Evolutionary conservation across 2,888 invertebrate species (phyloP).

Genomic region (Drosophila longiperda): DNA sequence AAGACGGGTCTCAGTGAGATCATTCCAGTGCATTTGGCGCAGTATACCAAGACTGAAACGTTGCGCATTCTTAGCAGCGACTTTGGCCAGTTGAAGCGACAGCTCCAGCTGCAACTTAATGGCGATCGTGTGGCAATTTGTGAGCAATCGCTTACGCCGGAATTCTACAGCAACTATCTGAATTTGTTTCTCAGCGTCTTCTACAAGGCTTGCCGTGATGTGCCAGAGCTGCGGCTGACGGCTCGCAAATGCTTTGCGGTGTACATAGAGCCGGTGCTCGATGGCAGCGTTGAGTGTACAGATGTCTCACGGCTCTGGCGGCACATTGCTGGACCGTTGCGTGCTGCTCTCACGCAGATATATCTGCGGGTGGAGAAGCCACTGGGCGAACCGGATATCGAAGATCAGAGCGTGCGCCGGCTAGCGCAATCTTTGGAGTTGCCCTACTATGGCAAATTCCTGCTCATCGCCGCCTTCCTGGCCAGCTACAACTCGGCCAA

Average conservation of each 20-base stretch:
- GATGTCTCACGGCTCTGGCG: conserved; percentile 92
- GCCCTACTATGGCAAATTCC: conserved; percentile 95
- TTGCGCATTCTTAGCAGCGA: conserved; percentile 86
- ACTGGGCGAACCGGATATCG: conserved; percentile 43
- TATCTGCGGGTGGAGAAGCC: conserved; percentile 88
- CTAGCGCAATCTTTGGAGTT: conserved; percentile 90
- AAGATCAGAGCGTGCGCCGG: conserved; percentile 85
- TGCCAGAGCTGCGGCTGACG: conserved; percentile 93
- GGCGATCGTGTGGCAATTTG: conserved; percentile 43
- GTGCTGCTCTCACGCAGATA: conserved; percentile 90
- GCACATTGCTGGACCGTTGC: conserved; percentile 91
- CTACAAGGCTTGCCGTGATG: conserved; percentile 92
- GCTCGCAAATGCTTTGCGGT: conserved; percentile 90
- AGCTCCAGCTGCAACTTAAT: conserved; percentile 42
- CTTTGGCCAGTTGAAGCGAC: conserved; percentile 63
- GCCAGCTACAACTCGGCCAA: conserved; percentile 97
- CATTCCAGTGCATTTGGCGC: conserved; percentile 90
- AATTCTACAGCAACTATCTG: conserved; percentile 91
- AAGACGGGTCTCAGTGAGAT: conserved; percentile 90
- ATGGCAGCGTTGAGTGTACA: conserved; percentile 87
- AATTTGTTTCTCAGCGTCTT: conserved; percentile 94
- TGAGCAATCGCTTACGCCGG: conserved; percentile 80
- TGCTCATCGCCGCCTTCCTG: conserved; percentile 95
- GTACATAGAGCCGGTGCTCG: conserved; percentile 92
- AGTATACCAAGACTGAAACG: conserved; percentile 91